Conservation (phyloP, 2,888 invertebrate species). For the Lepidocyrtoides sp. region DNA sequence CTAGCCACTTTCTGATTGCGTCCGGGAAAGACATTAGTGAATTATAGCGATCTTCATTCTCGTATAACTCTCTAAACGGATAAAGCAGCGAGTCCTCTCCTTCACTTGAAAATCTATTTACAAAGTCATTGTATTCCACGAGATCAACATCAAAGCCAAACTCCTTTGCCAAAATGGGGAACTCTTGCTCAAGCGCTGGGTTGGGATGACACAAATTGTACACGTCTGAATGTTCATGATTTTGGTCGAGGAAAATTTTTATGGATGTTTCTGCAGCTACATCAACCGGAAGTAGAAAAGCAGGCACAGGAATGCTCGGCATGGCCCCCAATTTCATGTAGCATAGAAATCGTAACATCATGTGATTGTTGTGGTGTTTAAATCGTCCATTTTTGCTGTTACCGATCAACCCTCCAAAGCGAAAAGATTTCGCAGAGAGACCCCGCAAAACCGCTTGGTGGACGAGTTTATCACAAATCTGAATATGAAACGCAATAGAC, state of each 20-base stretch:
- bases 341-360: constrained; percentile 71
- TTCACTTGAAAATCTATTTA: constrained; percentile 52
- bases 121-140: constrained; percentile 65
- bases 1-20: constrained; percentile 62
- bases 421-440: constrained; percentile 74
- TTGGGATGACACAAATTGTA: constrained; percentile 72
- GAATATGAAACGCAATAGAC: no score
- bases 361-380: constrained; percentile 70
- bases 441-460: constrained; percentile 66
- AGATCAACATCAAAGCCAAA: constrained; percentile 69
- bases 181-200: constrained; percentile 66
- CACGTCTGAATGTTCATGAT: constrained; percentile 39
- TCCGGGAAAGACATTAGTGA: constrained; percentile 48
- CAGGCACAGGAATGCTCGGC: constrained; percentile 65
- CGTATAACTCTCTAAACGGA: constrained; percentile 59
- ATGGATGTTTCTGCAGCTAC: constrained; percentile 51
- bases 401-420: constrained; percentile 73
- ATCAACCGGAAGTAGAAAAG: constrained; percentile 72
- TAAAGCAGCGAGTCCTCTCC: constrained; percentile 59
- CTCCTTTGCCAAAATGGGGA: constrained; percentile 66
- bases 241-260: constrained; percentile 65
- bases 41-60: constrained; percentile 68
- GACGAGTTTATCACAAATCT: constrained; percentile 77
- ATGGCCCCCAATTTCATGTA: constrained; percentile 70
- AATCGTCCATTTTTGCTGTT: constrained; percentile 67